These are phyloP conservation scores for Phoeniculus purpureus DNA, from an alignment of 2,797 vertebrate species.

Conservation along the genomic window DNA sequence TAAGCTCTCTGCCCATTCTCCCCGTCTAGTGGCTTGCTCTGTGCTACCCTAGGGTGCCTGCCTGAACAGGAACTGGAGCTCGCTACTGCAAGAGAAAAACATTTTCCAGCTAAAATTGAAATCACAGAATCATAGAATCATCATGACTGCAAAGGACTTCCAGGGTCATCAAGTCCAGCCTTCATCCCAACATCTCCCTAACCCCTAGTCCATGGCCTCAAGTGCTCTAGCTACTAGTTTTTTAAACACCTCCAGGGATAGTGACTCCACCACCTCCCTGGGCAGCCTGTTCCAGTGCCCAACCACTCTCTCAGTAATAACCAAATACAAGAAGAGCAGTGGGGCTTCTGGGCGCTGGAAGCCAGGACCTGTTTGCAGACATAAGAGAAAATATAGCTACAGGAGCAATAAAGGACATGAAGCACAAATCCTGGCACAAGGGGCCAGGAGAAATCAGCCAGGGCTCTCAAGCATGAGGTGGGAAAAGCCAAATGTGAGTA, in stretches of 20 bases:
- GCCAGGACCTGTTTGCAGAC: not conserved
- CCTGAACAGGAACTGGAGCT: not conserved
- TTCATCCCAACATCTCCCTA: no score
- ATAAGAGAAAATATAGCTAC: not conserved
- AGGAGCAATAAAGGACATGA: not conserved
- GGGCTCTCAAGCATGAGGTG: not conserved
- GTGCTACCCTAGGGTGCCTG: not conserved
- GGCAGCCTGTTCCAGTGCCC: no score
- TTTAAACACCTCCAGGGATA: no score
- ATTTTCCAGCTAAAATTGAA: not conserved
- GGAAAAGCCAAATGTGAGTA: not conserved
- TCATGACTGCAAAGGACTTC: no score
- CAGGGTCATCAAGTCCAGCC: no score
- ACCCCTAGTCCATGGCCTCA: no score
- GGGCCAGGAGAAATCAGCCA: not conserved
- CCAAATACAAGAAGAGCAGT: not conserved
- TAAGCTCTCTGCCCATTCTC: not conserved
- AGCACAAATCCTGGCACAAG: not conserved
- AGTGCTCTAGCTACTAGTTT: no score
- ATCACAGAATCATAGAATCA: not conserved
- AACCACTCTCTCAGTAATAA: not conserved
- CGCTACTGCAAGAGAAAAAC: not conserved
- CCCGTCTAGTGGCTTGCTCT: not conserved
- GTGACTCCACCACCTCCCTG: no score
- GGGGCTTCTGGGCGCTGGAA: not conserved